Evolutionary conservation across 2,888 invertebrate genomes (phyloP), one percentile per base, ranked within the genome.

Genomic region (Sarcophaga caerulescens): DNA sequence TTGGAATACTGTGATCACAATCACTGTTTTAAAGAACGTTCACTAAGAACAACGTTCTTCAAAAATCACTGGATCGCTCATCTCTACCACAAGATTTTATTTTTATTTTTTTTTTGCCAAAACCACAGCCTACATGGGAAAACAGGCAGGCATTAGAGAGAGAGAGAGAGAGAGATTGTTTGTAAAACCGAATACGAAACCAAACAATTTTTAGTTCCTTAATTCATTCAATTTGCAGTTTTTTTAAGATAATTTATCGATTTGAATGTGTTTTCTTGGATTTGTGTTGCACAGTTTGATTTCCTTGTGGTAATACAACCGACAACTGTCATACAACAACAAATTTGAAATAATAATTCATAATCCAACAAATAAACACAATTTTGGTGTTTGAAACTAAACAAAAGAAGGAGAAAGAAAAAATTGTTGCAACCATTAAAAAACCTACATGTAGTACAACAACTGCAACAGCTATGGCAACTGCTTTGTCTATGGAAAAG

Each of bases 251-350:
- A 75, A 81, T 81, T 75, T 75, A 75, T 75, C 44, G 60, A 69
- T 69, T 69, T 81, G 47, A 12, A 80, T 63, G 17, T 60, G 70
- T 60, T 57, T 70, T 68, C 59, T 66, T 35, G 35, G 35, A 35
- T 52, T 52, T 52, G 52, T 81, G 69, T 63, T 44, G 14, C 52
- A 52, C 52, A 14, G 17, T 52, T 52, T 17, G 52, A 17, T 81
- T 81, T 76, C 75, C 70, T 81, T 69, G 60, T 77, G 76, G 73
- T 63, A 73, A 52, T 52, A 35, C 35, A 75, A 81, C 69, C 21
- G 12, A 81, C 52, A 81, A 57, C 23, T 59, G 69, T 52, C 70
- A 73, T 76, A 68, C 59, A 76, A n/a, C n/a, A n/a, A n/a, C n/a
- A n/a, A n/a, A 66, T 80, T 79, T 11, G n/a, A 45, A 68, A 35